A percentile compares a stretch with the other conserved stretches of the same genome.
Conservation (phyloP, 2,797 vertebrate species). For the Cyprinodon diabolis region DNA sequence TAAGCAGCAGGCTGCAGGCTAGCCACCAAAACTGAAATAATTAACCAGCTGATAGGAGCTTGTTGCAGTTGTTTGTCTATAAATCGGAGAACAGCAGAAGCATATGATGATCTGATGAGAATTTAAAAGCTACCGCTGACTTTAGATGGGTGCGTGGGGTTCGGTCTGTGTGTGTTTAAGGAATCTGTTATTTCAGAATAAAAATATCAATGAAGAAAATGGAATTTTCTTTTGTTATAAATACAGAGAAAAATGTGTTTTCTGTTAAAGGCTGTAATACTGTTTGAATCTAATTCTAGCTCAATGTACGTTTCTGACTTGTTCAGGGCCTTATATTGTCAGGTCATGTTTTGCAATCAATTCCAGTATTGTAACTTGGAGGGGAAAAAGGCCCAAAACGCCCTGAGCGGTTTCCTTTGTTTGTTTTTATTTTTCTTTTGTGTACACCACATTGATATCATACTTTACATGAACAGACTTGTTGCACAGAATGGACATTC, state of each 20-base stretch:
- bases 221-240: not conserved
- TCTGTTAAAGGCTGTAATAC: not conserved
- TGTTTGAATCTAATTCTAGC: not conserved
- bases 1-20: too few relatives aligned
- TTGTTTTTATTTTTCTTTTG: constrained; percentile 61
- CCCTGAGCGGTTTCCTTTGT: constrained; percentile 63
- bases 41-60: too few relatives aligned
- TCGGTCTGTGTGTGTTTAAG: not conserved
- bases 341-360: not conserved
- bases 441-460: constrained; percentile 43
- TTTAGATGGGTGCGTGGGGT: too few relatives aligned
- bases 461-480: constrained; percentile 34
- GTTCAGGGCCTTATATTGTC: not conserved
- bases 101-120: too few relatives aligned
- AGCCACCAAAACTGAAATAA: too few relatives aligned
- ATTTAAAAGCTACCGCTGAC: too few relatives aligned
- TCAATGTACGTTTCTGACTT: too few relatives aligned
- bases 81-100: too few relatives aligned
- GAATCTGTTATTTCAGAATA: not conserved
- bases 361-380: constrained; percentile 24
- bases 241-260: not conserved
- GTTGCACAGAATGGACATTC: constrained; percentile 44
- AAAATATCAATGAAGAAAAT: not conserved
- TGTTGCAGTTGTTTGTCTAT: too few relatives aligned
- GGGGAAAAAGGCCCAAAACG: constrained; percentile 11